These are phyloP conservation scores for Ceryle rudis DNA, from an alignment of 2,797 vertebrate species.

Conservation along the genomic window DNA sequence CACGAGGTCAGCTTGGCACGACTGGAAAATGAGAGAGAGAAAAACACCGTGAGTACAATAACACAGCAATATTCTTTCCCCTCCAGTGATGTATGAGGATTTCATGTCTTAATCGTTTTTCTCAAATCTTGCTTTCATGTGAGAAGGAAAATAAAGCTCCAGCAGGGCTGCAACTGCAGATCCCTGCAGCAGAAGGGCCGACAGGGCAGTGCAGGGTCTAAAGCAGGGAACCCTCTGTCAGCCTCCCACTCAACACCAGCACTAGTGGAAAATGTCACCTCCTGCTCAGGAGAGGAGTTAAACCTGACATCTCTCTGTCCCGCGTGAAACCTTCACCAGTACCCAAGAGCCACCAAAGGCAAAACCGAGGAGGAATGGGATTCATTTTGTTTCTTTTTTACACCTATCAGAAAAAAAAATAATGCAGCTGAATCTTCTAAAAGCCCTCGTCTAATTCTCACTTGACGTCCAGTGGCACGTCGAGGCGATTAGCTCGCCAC, in stretches of 20 bases:
- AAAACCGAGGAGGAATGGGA: background rate
- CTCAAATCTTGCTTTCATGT: background rate
- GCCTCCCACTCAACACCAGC: rapidly evolving
- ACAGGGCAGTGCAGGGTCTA: background rate
- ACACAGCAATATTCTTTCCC: background rate
- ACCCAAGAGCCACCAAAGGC: background rate
- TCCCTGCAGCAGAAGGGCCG: rapidly evolving
- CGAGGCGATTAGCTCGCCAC: no score
- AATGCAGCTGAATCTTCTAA: no score
- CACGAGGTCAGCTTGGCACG: conserved; percentile 96
- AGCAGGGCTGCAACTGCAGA: background rate
- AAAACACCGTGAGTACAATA: background rate
- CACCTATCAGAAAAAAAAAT: no score
- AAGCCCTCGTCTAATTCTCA: no score
- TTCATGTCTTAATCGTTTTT: background rate
- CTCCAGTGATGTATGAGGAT: background rate
- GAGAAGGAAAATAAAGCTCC: background rate
- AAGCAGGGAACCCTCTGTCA: background rate
- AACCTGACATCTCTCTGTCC: background rate
- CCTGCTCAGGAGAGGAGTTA: background rate
- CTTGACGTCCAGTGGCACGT: no score
- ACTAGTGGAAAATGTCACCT: background rate
- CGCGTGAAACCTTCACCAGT: background rate
- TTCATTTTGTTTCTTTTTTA: background rate
- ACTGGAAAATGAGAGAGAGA: conserved; percentile 79